Conservation (phyloP, 2,888 invertebrate genomes). For the Xanthorhoe spadicearia region DNA sequence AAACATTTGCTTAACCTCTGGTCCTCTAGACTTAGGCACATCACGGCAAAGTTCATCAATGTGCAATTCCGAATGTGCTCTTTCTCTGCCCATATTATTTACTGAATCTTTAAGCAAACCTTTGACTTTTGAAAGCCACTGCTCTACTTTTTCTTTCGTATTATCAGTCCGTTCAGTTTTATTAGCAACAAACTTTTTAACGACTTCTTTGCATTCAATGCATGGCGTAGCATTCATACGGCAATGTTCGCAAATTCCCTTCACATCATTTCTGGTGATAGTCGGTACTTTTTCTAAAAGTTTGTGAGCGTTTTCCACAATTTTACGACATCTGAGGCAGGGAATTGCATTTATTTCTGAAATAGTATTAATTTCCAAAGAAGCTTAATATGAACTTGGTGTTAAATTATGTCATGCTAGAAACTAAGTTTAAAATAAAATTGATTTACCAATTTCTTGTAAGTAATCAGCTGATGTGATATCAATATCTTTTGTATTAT, state of each 20-base stretch:
- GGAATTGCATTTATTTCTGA: conserved; percentile 56
- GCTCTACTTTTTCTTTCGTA: conserved; percentile 45
- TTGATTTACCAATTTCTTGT: conserved; percentile 56
- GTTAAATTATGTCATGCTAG: background rate
- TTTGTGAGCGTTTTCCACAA: conserved; percentile 55
- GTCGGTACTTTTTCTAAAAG: conserved; percentile 51
- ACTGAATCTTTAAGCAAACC: conserved; percentile 41
- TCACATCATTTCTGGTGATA: conserved; percentile 53
- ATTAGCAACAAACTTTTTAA: conserved; percentile 55
- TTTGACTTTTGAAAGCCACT: conserved; percentile 50
- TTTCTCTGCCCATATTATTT: conserved; percentile 24
- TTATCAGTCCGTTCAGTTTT: conserved; percentile 52
- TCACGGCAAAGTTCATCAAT: conserved; percentile 32
- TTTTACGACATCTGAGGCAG: conserved; percentile 65
- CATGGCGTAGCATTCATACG: conserved; percentile 52
- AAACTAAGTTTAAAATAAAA: background rate
- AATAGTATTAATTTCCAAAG: conserved; percentile 35
- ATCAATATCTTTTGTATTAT: conserved; percentile 52
- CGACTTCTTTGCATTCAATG: conserved; percentile 58
- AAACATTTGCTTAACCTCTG: conserved; percentile 28
- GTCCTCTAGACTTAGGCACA: conserved; percentile 10
- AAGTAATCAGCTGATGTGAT: conserved; percentile 47
- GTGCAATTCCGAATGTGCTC: conserved; percentile 28
- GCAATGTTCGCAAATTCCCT: conserved; percentile 66
- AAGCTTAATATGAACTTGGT: background rate